These are phyloP conservation scores for Phasianus colchicus DNA, from an alignment of 2,113 vertebrate genomes.

Conservation along the genomic window DNA sequence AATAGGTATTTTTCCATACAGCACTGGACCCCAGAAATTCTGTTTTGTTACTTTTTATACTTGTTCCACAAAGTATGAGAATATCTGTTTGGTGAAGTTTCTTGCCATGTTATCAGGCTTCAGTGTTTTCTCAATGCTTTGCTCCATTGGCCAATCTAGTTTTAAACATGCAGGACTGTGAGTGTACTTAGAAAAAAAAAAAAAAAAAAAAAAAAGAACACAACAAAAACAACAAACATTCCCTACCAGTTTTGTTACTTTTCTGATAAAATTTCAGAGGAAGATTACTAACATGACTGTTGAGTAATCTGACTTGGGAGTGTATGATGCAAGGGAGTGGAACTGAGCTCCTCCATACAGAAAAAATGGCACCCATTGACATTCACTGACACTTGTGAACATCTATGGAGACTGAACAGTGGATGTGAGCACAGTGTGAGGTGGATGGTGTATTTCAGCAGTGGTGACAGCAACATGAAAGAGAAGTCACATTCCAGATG, in stretches of 20 bases:
- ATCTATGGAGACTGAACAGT: not conserved
- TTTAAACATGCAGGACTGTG: not conserved
- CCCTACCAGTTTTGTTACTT: not conserved
- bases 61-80: not conserved
- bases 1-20: not conserved
- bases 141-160: not conserved
- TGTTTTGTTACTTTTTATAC: not conserved
- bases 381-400: not conserved
- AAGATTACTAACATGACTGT: not conserved
- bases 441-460: too few relatives aligned
- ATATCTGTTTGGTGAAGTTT: not conserved
- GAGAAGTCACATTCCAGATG: too few relatives aligned
- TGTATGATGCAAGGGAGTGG: not conserved
- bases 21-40: not conserved
- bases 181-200: not conserved
- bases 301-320: not conserved
- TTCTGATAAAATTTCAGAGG: not conserved
- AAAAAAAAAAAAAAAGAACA: not conserved
- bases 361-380: not conserved
- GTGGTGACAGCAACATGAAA: not conserved
- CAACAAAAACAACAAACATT: not conserved
- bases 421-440: not conserved
- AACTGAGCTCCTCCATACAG: not conserved
- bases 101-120: not conserved
- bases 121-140: not conserved